Evolutionary conservation across 2,797 vertebrate genomes (phyloP), one percentile per base, ranked within the genome.

Genomic region (Danionella dracula): DNA sequence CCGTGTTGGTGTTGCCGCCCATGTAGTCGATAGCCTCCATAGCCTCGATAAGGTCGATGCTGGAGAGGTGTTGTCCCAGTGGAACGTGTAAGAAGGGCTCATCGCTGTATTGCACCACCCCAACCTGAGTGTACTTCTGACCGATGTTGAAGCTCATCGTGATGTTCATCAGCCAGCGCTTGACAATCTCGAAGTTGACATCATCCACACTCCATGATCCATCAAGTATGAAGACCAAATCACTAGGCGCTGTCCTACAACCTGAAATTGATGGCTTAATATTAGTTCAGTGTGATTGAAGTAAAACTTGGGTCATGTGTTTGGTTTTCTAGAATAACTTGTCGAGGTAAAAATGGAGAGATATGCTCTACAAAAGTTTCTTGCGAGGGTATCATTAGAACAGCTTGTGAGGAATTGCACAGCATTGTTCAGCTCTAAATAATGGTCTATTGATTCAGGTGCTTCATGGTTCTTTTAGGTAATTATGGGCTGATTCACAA

Each of bases 171-270:
- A 99, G 91, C 96, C 96, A 99, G 71, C 85, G 87, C 83, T 98
- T 99, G 16, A 98, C 92, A 77, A 97, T 91, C 88, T 98, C 95
- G 84, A 99, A 99, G 82, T 93, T 97, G 83, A 94, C 88, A 76
- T 97, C 96, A 46, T 91, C 92, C 74, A 99, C 95, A 72, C 96
- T 99, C 82, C 95, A 99, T 2, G 96, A 99, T 48, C 96, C 96
- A 0, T 99, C 96, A 75, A 99, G 84, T 78, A 99, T 96, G 82
- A 98, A 98, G 75, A 97, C 96, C 82, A 99, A 87, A 82, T 99
- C 96, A 10, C 91, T 91, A 0, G 92, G 92, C 49, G 95, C 95
- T 4, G 96, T 99, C 84, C 95, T 92, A 78, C 96, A 99, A 86
- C 96, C 96, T 99, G 64, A 78, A 78, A 71, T 40, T 72, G 27